A percentile compares a stretch with the other conserved stretches of the same genome.
phyloP scores from a whole-genome alignment of 2,888 invertebrate species.

The Incurvaria masculella region DNA sequence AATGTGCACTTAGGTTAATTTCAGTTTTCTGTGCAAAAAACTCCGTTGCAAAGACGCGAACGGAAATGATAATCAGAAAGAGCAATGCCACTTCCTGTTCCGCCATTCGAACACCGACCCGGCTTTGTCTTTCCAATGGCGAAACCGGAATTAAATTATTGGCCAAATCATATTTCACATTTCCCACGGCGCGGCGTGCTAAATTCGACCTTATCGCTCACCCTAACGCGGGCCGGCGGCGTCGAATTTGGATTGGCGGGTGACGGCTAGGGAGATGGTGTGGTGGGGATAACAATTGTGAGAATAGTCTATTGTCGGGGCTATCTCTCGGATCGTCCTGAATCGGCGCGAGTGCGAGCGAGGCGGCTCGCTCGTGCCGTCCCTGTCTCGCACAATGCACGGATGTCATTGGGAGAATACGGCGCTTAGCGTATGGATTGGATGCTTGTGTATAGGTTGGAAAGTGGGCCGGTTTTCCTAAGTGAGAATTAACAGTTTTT shows the following conservation, averaged over 20 bases:
- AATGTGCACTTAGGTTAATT: too few species aligned
- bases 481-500: too few species aligned
- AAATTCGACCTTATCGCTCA: background rate
- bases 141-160: slow-evolving; percentile 49
- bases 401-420: slow-evolving; percentile 8
- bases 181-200: slow-evolving; percentile 9
- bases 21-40: too few species aligned
- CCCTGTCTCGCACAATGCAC: slow-evolving; percentile 35
- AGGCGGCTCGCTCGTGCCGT: slow-evolving; percentile 23
- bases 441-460: too few species aligned
- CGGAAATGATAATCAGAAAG: too few species aligned
- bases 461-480: too few species aligned
- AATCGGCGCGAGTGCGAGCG: too few species aligned
- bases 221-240: slow-evolving; percentile 22
- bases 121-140: slow-evolving; percentile 49
- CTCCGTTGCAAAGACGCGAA: too few species aligned
- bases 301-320: slow-evolving; percentile 55
- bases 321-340: slow-evolving; percentile 51
- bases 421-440: too few species aligned
- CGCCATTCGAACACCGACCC: background rate
- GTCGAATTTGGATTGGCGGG: too few species aligned
- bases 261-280: too few species aligned
- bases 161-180: slow-evolving; percentile 20
- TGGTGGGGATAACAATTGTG: slow-evolving; percentile 55
- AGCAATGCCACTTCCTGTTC: background rate